Conservation (phyloP, 2,888 invertebrate species). For the Lepidochitona cinerea region DNA sequence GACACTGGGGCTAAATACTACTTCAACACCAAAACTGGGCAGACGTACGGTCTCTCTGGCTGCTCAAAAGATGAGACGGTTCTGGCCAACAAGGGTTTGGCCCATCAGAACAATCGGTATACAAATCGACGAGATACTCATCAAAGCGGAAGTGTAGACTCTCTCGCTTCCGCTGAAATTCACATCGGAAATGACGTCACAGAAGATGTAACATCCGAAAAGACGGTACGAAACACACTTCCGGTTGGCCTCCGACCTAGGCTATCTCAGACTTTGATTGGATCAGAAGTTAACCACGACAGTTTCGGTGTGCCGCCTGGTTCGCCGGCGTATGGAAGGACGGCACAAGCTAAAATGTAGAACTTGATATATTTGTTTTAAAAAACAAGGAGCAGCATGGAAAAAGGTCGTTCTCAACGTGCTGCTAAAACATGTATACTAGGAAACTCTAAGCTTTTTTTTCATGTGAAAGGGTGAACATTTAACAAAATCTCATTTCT, state of each 20-base stretch:
- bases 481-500: too few species aligned
- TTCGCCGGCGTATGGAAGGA: neutral
- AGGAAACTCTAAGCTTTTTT: too few species aligned
- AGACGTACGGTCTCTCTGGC: neutral
- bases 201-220: neutral
- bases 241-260: neutral
- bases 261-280: neutral
- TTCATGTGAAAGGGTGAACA: too few species aligned
- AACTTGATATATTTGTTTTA: too few species aligned
- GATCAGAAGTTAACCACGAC: neutral
- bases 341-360: neutral
- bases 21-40: neutral
- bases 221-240: neutral
- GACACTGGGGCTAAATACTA: neutral
- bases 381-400: too few species aligned
- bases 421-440: too few species aligned
- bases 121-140: too few species aligned
- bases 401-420: too few species aligned
- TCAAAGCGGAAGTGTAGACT: neutral
- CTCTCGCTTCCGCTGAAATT: neutral
- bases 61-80: neutral
- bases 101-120: neutral
- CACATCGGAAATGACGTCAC: neutral
- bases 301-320: neutral
- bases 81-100: neutral